These are phyloP conservation scores for Fopius arisanus DNA, from an alignment of 1,140 invertebrate genomes.

Conservation along the genomic window DNA sequence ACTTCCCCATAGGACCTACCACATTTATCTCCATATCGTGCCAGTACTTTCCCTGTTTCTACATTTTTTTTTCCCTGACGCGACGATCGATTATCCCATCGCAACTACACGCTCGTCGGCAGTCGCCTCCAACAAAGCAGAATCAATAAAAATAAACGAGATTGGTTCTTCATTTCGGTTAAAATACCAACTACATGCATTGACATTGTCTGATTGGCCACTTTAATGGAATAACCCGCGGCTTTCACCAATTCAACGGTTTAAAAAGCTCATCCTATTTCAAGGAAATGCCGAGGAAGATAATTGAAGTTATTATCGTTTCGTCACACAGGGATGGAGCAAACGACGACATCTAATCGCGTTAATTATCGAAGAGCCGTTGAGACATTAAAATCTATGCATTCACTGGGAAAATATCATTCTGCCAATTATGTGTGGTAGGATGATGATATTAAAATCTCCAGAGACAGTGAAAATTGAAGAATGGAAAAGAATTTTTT, in stretches of 20 bases:
- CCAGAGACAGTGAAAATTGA: too few relatives aligned
- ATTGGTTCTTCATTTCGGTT: background rate
- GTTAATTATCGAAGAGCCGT: background rate
- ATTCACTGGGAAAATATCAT: too few relatives aligned
- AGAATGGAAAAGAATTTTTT: too few relatives aligned
- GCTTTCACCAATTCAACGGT: background rate
- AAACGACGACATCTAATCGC: background rate
- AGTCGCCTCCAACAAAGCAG: background rate
- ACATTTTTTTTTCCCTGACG: conserved; percentile 14
- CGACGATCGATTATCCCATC: conserved; percentile 35
- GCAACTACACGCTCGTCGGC: conserved; percentile 29
- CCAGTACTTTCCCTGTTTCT: conserved; percentile 28
- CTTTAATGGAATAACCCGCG: background rate
- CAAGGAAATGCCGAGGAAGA: background rate
- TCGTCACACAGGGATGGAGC: background rate
- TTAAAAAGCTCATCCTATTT: background rate
- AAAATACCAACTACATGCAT: background rate
- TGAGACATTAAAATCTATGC: background rate
- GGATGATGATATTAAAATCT: too few relatives aligned
- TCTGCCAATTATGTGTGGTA: too few relatives aligned
- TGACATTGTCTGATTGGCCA: background rate
- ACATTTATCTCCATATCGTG: conserved; percentile 10
- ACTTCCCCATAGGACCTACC: background rate
- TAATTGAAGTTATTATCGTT: background rate
- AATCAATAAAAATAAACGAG: conserved; percentile 1